Evolutionary conservation across 30 jellyfish, hydroid and myxozoan genomes (phyloP).

Genomic region (Aurelia sp.): DNA sequence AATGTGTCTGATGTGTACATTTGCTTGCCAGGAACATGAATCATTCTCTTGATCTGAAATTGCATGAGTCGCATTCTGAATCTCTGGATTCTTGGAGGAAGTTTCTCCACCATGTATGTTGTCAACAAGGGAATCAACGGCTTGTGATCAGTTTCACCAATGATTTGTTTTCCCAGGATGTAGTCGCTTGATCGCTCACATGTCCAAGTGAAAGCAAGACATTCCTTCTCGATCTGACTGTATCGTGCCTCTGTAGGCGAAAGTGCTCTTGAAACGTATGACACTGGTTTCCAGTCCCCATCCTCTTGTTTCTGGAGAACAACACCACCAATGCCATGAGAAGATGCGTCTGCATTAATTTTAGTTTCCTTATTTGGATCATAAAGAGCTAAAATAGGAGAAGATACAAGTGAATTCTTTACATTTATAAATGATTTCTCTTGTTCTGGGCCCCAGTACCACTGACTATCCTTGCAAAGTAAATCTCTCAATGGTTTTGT

Average conservation of each 20-base stretch:
- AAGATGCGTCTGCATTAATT: slow-evolving; percentile 1
- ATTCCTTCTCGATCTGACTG: slow-evolving; percentile 3
- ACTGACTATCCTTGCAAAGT: slow-evolving; percentile 21
- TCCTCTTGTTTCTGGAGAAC: slow-evolving; percentile 58
- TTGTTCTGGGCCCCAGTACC: not conserved
- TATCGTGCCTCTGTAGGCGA: slow-evolving; percentile 66
- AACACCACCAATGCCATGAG: slow-evolving; percentile 32
- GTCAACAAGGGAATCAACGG: no score
- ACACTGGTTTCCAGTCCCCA: slow-evolving; percentile 35
- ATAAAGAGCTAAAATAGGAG: slow-evolving; percentile 62
- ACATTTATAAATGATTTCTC: slow-evolving; percentile 10
- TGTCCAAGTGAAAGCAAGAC: slow-evolving; percentile 12
- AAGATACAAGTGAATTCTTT: slow-evolving; percentile 51
- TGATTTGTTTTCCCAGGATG: no score
- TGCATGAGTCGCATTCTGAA: slow-evolving; percentile 62
- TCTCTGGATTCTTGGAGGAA: slow-evolving; percentile 2
- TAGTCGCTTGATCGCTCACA: slow-evolving; percentile 45
- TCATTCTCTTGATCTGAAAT: slow-evolving; percentile 44
- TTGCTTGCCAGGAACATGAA: slow-evolving; percentile 59
- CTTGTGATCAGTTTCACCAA: no score
- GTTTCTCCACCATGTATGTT: no score
- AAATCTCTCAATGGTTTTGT: slow-evolving; percentile 40
- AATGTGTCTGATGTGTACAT: slow-evolving; percentile 73
- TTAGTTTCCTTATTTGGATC: slow-evolving; percentile 31
- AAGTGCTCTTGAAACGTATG: slow-evolving; percentile 47